A percentile compares a stretch with the other conserved stretches of the same genome.
Conservation (phyloP, 2,888 invertebrate species). For the Helobdella robusta region DNA sequence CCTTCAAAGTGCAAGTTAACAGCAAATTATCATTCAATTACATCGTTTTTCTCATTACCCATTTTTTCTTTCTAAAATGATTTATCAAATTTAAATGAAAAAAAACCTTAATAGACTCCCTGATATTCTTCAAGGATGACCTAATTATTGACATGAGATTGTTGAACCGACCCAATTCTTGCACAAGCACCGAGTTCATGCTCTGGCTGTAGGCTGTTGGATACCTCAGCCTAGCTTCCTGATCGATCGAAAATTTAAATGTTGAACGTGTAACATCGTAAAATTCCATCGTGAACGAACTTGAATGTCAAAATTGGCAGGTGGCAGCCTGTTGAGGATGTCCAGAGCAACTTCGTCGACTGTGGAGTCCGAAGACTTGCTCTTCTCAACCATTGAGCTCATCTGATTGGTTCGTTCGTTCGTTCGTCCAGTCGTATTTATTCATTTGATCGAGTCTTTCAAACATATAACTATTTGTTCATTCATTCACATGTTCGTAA, state of each 20-base stretch:
- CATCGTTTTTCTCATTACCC: not conserved
- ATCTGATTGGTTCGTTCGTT: constrained; percentile 37
- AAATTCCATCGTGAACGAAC: too few relatives aligned
- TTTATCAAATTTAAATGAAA: not conserved
- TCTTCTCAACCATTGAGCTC: constrained; percentile 47
- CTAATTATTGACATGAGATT: constrained; percentile 44
- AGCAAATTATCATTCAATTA: not conserved
- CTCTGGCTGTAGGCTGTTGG: constrained; percentile 50
- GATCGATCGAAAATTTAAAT: too few relatives aligned
- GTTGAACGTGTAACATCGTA: too few relatives aligned
- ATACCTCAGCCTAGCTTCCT: too few relatives aligned
- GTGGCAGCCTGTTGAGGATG: constrained; percentile 57
- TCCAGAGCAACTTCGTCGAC: constrained; percentile 70
- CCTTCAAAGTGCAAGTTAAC: constrained; percentile 9
- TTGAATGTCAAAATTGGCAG: constrained; percentile 46
- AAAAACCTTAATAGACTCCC: constrained; percentile 49
- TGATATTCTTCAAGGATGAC: constrained; percentile 45
- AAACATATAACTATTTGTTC: too few relatives aligned
- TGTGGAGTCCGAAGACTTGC: constrained; percentile 67
- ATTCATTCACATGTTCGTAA: too few relatives aligned
- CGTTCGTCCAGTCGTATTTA: too few relatives aligned
- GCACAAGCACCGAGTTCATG: constrained; percentile 52
- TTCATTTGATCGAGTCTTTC: too few relatives aligned
- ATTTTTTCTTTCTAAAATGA: not conserved
- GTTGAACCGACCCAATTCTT: constrained; percentile 52